Evolutionary conservation across 2,888 invertebrate species (phyloP).

Genomic region (Cerceris rybyensis): DNA sequence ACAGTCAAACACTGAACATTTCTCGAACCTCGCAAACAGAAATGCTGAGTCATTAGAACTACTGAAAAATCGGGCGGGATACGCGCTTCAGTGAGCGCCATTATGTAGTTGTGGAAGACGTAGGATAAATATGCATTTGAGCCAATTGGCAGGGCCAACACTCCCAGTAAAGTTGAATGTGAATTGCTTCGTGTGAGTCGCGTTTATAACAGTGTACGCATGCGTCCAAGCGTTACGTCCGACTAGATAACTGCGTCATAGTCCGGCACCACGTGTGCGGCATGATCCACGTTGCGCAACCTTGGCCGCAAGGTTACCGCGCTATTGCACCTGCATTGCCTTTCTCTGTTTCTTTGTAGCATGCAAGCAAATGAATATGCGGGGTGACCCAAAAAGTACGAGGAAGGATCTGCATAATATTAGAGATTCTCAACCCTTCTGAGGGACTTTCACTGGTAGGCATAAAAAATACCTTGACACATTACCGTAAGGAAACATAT

Average conservation of each 20-base stretch:
- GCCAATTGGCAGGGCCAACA: constrained; percentile 76
- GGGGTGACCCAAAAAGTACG: no score
- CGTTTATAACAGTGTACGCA: constrained; percentile 40
- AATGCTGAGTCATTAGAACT: constrained; percentile 13
- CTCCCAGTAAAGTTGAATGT: constrained; percentile 50
- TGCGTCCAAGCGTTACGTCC: constrained; percentile 44
- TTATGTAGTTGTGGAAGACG: constrained; percentile 79
- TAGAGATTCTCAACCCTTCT: no score
- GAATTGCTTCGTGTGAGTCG: constrained; percentile 17
- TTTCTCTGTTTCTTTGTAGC: constrained; percentile 12
- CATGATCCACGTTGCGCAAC: constrained; percentile 66
- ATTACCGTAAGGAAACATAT: no score
- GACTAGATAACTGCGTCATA: constrained; percentile 49
- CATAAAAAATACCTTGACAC: no score
- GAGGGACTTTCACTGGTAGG: no score
- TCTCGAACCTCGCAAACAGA: background rate
- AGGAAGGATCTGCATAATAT: no score
- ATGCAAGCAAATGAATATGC: background rate
- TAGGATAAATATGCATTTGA: constrained; percentile 81
- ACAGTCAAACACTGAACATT: background rate
- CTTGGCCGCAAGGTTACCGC: constrained; percentile 72
- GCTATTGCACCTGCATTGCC: constrained; percentile 26
- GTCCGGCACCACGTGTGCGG: constrained; percentile 64
- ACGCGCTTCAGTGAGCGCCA: constrained; percentile 60
- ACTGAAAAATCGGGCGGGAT: constrained; percentile 47